Base-by-base conservation (phyloP, 2,888 invertebrate species). In the Trachelus troglodyta region DNA sequence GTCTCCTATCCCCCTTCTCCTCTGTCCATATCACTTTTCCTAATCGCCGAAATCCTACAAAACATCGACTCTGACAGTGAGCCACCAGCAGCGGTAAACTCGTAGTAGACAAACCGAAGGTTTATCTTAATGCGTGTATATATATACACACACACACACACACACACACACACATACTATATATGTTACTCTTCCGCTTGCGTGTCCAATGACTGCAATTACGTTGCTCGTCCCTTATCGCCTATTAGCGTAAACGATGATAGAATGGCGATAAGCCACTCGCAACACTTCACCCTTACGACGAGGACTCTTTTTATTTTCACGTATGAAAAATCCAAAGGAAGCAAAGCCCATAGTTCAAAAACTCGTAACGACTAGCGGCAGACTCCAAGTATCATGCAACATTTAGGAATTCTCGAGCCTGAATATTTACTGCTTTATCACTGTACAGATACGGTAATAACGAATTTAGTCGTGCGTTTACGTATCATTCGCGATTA, bases 341-440 rank as follows among this genome's bases (percentile, higher is more conserved):
- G 56, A 56, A 56, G 56, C 56, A 56, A 56, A 56, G 23, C 9
- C 23, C 23, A 23, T 56, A 23, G 23, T 23, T 56, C 9, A 2
- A 56, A 23, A 9, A 15, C 9, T 9, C 76, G 74, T 31, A 79
- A 79, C 75, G 79, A 79, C 76, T 73, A 69, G 68, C 76, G 80
- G 79, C 79, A 79, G 76, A 77, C 76, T 73, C 80, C 79, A 69
- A 79, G 77, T 76, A 76, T 83, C 79, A 76, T 79, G 83, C 80
- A 83, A 82, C 77, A 82, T 85, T 83, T 79, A 85, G 81, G 82
- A 83, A 81, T 6, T 78, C 76, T 75, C 79, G 75, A 77, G 75
- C 56, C 74, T 76, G 69, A 56, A 77, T 23, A 23, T 56, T 56
- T 56, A 56, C 34, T 33, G 33, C 30, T 75, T 56, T 71, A 30